Base-by-base conservation (phyloP, 2,113 vertebrate species). In the Labrus mixtus region DNA sequence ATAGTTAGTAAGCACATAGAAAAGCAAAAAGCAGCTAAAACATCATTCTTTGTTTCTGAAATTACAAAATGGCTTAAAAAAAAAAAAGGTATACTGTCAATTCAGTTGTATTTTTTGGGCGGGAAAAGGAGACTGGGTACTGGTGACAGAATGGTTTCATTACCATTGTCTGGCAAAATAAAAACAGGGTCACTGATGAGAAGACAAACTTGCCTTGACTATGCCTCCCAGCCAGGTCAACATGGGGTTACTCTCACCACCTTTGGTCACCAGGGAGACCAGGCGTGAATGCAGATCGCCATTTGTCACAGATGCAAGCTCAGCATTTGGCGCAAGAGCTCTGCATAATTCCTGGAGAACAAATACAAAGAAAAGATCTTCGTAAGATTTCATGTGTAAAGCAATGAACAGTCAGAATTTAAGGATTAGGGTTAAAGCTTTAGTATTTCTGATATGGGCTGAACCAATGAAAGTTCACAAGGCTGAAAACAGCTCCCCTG, bases 141-240 rank as follows among this genome's bases (percentile, higher is more conserved):
- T 25, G 16, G 15, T n/a, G 33, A 39, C 22, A 15, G 3, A 22
- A 43, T 3, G 9, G 25, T 70, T 39, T 23, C 13, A 11, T 29
- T 37, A 9, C 39, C 29, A 10, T 37, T 37, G 36, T 8, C 36
- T 33, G 15, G 17, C 11, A 53, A 11, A 11, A 43, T 7, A 11
- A 43, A 2, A 11, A 10, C 2, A 37, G 36, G 39, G 39, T 43
- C 10, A 11, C 10, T 53, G 33, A 36, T 58, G 23, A 37, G 0
- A 17, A 71, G 16, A 57, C 11, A 10, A 43, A 79, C 90, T 90
- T 82, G 76, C 93, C 89, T 90, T 81, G 56, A 92, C 65, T 0
- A 16, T 84, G 51, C 68, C 93, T 53, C 93, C 94, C 12, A 94
- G 65, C 94, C 94, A 94, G 62, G 91, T 94, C 56, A 90, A 16